Percentiles rank a stretch among this genome's conserved stretches.
Evolutionary conservation across 1,140 invertebrate genomes (phyloP).

Genomic region (Hesperophylax magnus): DNA sequence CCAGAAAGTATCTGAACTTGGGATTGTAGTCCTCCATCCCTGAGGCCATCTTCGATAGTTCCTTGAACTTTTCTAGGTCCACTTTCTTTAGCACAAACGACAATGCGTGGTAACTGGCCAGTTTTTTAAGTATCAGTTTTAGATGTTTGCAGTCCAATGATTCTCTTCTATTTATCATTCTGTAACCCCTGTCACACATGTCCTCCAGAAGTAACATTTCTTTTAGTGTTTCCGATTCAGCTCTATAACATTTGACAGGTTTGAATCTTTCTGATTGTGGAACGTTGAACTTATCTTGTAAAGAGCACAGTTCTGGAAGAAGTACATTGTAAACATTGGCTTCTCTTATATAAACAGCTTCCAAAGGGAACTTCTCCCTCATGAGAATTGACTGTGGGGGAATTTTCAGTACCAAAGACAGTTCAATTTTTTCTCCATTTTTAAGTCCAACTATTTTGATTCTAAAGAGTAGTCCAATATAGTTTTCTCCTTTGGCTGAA

Average conservation of each 20-base stretch:
- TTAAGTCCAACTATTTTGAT: constrained; percentile 45
- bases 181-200: constrained; percentile 66
- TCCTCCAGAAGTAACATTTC: constrained; percentile 71
- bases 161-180: constrained; percentile 70
- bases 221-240: constrained; percentile 59
- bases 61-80: constrained; percentile 28
- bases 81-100: constrained; percentile 54
- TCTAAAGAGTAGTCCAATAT: constrained; percentile 62
- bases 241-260: constrained; percentile 58
- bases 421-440: constrained; percentile 24
- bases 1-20: constrained; percentile 18
- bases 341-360: constrained; percentile 41
- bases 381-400: constrained; percentile 23
- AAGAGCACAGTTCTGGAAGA: constrained; percentile 24
- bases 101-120: constrained; percentile 72
- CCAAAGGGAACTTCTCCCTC: constrained; percentile 49
- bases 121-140: constrained; percentile 65
- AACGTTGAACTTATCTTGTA: constrained; percentile 44
- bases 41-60: constrained; percentile 3
- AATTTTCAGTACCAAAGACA: constrained; percentile 48
- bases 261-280: constrained; percentile 49
- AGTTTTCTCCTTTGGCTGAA: constrained; percentile 63
- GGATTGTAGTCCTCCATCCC: constrained; percentile 16
- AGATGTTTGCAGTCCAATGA: constrained; percentile 69
- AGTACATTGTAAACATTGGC: constrained; percentile 42